These are phyloP conservation scores for Gymnorhina tibicen DNA, from an alignment of 2,113 vertebrate species.

Conservation along the genomic window DNA sequence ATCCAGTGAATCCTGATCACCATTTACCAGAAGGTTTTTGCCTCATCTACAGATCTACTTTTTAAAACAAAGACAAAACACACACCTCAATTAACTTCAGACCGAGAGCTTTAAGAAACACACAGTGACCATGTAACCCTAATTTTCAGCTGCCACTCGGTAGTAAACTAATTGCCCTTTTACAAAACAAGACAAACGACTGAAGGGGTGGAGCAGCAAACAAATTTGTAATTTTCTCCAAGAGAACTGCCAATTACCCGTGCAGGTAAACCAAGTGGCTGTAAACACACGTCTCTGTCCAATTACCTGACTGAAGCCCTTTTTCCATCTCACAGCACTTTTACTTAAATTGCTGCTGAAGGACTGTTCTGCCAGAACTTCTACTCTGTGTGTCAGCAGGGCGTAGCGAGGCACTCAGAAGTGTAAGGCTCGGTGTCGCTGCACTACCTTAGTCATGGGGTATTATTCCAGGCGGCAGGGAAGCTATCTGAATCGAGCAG, in stretches of 20 bases:
- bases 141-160: not conserved
- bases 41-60: not conserved
- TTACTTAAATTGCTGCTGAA: not conserved
- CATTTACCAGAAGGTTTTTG: not conserved
- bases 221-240: conserved; percentile 5
- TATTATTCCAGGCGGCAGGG: not conserved
- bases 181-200: not conserved
- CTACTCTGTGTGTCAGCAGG: conserved; percentile 3
- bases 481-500: not conserved
- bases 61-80: not conserved
- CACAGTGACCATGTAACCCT: not conserved
- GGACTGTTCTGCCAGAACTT: not conserved
- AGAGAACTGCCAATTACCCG: not conserved
- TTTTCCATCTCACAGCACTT: conserved; percentile 41
- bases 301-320: not conserved
- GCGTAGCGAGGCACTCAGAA: not conserved
- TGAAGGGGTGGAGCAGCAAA: not conserved
- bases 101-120: not conserved
- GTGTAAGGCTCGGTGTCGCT: not conserved
- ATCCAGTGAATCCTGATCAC: not conserved
- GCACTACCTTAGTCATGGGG: not conserved
- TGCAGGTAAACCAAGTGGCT: not conserved
- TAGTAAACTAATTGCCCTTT: not conserved
- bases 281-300: not conserved
- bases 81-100: not conserved